Evolutionary conservation across 2,113 vertebrate genomes (phyloP), one percentile per base, ranked within the genome.

Genomic region (Physeter macrocephalus): DNA sequence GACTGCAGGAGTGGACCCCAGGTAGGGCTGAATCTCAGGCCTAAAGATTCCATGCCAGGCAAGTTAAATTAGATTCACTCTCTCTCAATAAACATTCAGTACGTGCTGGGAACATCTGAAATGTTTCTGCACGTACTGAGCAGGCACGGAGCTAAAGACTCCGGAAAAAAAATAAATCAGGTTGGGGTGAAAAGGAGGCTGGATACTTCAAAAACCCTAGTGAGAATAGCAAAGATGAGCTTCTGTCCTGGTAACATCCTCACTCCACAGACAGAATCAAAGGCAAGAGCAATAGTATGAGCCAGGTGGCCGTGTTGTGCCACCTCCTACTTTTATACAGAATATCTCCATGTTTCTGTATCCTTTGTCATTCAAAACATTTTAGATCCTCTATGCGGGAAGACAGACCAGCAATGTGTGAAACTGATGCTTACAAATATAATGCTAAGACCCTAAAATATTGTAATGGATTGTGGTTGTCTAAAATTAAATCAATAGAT

Each of bases 371-470:
- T 54, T 88, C 57, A 92, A 86, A 27, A 88, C 88, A 95, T 77
- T 89, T 93, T 81, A 92, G 75, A 90, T 64, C 18, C 10, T 88
- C 14, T 69, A 74, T 5, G 11, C 90, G 15, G 36, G 59, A 83
- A 86, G 67, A 88, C 0, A 92, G 61, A 69, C 27, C 20, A 87
- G n/a, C 7, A 74, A 77, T 95, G 12, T 64, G 6, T 83, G 17
- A 78, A 97, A 89, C 9, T 74, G 75, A 69, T 49, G 17, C 29
- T 54, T 91, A 90, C 15, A 72, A 94, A 90, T 88, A 88, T 41
- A 92, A 83, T 78, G 25, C 78, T 88, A 89, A 87, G 87, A 74
- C 20, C 46, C 62, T 89, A 83, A 69, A 49, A 36, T 87, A 88
- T 43, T 82, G 18, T 66, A 66, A 74, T 59, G 36, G 31, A 57